A percentile compares a stretch with the other conserved stretches of the same genome.
Evolutionary conservation across 2,113 vertebrate species (phyloP).

Genomic region (Triplophysa dalaica): DNA sequence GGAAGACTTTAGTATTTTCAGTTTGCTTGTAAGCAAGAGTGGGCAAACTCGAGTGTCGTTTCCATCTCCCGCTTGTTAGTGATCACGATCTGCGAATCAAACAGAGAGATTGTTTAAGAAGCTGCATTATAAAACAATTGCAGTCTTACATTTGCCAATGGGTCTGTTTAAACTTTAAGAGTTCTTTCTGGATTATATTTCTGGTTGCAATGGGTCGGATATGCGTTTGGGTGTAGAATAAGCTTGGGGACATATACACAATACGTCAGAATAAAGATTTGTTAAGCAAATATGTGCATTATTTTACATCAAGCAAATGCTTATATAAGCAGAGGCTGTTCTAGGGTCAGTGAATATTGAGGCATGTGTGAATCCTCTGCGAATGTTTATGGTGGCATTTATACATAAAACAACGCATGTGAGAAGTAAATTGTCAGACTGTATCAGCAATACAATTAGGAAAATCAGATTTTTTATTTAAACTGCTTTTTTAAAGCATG

Average conservation of each 20-base stretch:
- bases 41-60: constrained; percentile 64
- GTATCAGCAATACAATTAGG: too few relatives aligned
- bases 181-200: not conserved
- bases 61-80: constrained; percentile 58
- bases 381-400: too few relatives aligned
- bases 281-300: not conserved
- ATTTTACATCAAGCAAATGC: too few relatives aligned
- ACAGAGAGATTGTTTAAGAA: constrained; percentile 64
- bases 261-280: not conserved
- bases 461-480: too few relatives aligned
- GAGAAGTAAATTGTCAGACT: too few relatives aligned
- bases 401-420: too few relatives aligned
- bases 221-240: not conserved
- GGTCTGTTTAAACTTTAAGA: constrained; percentile 27
- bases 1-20: constrained; percentile 59
- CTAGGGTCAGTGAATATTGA: too few relatives aligned
- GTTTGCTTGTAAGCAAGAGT: constrained; percentile 62
- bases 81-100: constrained; percentile 72
- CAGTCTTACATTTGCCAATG: constrained; percentile 46
- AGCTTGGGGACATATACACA: too few relatives aligned
- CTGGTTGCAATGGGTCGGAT: not conserved
- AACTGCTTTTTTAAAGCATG: not conserved
- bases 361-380: too few relatives aligned
- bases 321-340: too few relatives aligned
- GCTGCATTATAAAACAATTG: constrained; percentile 58